These are phyloP conservation scores for Myzus persicae DNA, from an alignment of 1,140 invertebrate genomes.

Conservation along the genomic window DNA sequence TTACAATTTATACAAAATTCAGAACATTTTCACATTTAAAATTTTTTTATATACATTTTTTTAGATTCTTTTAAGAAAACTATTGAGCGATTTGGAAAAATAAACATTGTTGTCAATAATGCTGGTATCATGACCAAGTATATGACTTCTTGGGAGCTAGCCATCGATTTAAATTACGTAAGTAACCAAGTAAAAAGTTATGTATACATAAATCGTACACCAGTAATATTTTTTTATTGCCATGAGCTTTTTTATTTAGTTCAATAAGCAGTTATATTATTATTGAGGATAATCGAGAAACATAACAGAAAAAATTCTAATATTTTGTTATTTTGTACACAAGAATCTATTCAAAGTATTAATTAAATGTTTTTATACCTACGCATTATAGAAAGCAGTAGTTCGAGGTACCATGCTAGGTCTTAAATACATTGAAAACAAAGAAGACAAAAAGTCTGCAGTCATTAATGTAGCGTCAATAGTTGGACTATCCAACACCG, in stretches of 20 bases:
- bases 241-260: background rate
- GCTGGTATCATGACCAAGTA: slow-evolving; percentile 44
- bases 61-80: slow-evolving; percentile 35
- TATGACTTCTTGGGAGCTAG: slow-evolving; percentile 13
- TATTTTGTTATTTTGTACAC: background rate
- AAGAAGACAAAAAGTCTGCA: background rate
- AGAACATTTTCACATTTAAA: background rate
- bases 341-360: too few species aligned
- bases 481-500: background rate
- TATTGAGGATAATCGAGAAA: background rate
- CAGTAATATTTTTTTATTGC: background rate
- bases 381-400: slow-evolving; percentile 16
- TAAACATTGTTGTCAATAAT: slow-evolving; percentile 45
- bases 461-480: slow-evolving; percentile 27
- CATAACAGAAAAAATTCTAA: background rate
- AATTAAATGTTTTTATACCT: background rate
- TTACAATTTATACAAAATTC: background rate
- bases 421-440: slow-evolving; percentile 45
- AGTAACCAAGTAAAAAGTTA: background rate
- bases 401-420: slow-evolving; percentile 19
- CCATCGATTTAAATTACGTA: slow-evolving; percentile 41
- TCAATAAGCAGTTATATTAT: background rate
- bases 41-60: too few species aligned
- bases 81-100: slow-evolving; percentile 30
- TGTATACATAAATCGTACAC: background rate